phyloP scores from a whole-genome alignment of 1,140 invertebrate genomes.

The Pseudomyrmex pallidus region DNA sequence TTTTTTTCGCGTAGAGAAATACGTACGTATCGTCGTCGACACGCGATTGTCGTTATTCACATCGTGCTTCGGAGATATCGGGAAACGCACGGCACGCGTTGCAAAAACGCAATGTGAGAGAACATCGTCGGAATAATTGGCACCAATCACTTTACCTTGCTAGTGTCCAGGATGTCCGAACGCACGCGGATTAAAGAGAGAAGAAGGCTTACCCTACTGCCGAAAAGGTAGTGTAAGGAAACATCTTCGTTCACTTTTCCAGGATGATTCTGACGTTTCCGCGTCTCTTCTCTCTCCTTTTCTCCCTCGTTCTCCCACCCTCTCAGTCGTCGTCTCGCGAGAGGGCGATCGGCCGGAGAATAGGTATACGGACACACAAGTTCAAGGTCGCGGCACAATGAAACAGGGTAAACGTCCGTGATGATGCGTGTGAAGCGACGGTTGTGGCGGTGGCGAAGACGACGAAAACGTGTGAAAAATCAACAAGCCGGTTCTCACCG shows the following conservation, averaged over 20 bases:
- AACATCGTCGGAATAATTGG: neutral
- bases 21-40: no score
- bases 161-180: constrained; percentile 1
- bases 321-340: constrained; percentile 17
- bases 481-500: constrained; percentile 3
- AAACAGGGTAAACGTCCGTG: neutral
- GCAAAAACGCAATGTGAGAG: no score
- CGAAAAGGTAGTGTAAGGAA: constrained; percentile 84
- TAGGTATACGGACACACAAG: constrained; percentile 64
- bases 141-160: neutral
- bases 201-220: constrained; percentile 82
- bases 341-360: constrained; percentile 59
- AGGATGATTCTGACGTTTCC: constrained; percentile 32
- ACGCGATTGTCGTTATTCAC: no score
- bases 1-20: no score
- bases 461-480: neutral
- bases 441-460: neutral
- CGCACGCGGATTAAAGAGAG: neutral
- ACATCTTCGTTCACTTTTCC: constrained; percentile 76
- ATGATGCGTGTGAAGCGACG: no score
- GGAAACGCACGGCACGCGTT: no score
- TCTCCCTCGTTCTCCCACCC: constrained; percentile 38
- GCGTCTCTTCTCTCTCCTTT: neutral
- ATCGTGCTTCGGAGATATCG: no score
- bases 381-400: constrained; percentile 65